Percentiles rank a stretch among this genome's conserved stretches.
Conservation (phyloP, 2,888 invertebrate species). For the Anodontia alba region DNA sequence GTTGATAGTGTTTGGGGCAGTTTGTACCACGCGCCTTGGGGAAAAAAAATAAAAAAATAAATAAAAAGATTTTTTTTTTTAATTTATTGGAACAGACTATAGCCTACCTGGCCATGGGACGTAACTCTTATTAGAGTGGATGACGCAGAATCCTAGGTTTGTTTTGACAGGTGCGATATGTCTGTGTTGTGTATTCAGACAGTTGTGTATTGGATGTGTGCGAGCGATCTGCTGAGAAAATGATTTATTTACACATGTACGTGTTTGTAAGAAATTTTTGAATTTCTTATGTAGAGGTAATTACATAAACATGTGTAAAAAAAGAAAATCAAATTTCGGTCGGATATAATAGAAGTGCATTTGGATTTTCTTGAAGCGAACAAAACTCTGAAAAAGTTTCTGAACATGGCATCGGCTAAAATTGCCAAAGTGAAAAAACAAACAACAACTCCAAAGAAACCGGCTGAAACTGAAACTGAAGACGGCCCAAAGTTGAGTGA, state of each 20-base stretch:
- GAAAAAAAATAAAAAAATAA: too few species aligned
- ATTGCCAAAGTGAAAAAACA: conserved; percentile 71
- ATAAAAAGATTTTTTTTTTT: too few species aligned
- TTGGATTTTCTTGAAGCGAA: too few species aligned
- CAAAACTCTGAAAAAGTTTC: background rate
- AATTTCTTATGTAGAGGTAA: background rate
- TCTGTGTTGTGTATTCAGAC: background rate
- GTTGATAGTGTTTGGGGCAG: too few species aligned
- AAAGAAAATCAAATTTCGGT: background rate
- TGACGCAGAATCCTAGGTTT: background rate
- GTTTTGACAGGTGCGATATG: conserved; percentile 1
- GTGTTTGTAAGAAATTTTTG: background rate
- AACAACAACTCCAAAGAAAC: conserved; percentile 45
- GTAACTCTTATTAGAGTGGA: background rate
- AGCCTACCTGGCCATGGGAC: background rate
- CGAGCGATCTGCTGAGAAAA: background rate
- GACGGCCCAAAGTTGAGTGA: conserved; percentile 59
- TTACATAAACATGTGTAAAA: background rate
- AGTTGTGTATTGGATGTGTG: background rate
- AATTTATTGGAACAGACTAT: background rate
- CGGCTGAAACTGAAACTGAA: conserved; percentile 41
- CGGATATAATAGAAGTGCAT: too few species aligned
- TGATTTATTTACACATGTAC: too few species aligned
- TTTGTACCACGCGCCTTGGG: too few species aligned
- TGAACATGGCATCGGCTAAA: conserved; percentile 71